A percentile compares a stretch with the other conserved stretches of the same genome.
phyloP scores from a whole-genome alignment of 2,888 invertebrate genomes.

The Empis stercorea region DNA sequence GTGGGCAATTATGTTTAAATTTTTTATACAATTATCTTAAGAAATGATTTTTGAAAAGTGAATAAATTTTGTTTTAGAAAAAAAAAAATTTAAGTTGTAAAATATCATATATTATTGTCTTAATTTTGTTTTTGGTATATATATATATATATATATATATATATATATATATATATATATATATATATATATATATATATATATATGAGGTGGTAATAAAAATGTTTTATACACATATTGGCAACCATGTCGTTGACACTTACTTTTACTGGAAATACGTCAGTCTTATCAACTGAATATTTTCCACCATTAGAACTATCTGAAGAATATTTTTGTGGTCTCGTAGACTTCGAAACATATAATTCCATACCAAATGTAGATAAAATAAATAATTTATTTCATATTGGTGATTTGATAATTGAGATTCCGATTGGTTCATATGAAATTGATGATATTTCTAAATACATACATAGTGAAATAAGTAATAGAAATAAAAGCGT shows the following conservation, averaged over 20 bases:
- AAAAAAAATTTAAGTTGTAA: no score
- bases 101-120: no score
- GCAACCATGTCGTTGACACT: conserved; percentile 16
- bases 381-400: conserved; percentile 22
- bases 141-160: background rate
- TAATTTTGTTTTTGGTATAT: background rate
- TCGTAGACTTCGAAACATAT: conserved; percentile 18
- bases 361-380: conserved; percentile 24
- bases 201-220: no score
- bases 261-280: conserved; percentile 16
- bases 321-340: conserved; percentile 19
- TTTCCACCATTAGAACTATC: conserved; percentile 9
- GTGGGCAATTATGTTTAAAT: conserved; percentile 21
- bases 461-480: no score
- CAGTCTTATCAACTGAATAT: conserved; percentile 12
- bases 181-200: background rate
- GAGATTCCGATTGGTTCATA: no score
- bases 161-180: background rate
- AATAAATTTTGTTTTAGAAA: background rate
- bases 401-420: conserved; percentile 14
- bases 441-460: no score
- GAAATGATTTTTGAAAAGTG: conserved; percentile 3
- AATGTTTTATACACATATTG: no score
- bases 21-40: conserved; percentile 16
- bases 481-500: no score